Conservation (phyloP, 2,888 invertebrate genomes). For the Ennomos erosarius region DNA sequence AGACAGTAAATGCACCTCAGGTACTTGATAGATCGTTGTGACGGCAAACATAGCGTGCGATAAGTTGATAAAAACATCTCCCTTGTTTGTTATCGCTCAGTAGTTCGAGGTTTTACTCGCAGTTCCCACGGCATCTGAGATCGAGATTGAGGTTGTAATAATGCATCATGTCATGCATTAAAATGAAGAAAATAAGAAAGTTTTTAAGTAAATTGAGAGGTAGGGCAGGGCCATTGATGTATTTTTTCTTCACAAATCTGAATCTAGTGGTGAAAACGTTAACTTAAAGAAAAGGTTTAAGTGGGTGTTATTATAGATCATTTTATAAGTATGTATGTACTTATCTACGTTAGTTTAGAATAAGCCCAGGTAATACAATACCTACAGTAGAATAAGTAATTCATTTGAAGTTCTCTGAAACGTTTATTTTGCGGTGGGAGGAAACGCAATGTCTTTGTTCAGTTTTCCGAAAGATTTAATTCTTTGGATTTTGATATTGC, state of each 20-base stretch:
- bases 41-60: conserved; percentile 43
- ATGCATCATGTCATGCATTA: conserved; percentile 34
- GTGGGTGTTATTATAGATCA: too few species aligned
- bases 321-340: too few species aligned
- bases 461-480: too few species aligned
- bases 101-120: conserved; percentile 26
- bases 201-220: conserved; percentile 34
- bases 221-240: conserved; percentile 14
- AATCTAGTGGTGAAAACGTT: too few species aligned
- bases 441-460: too few species aligned
- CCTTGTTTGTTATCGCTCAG: conserved; percentile 43
- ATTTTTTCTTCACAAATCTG: background rate
- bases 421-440: too few species aligned
- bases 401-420: too few species aligned
- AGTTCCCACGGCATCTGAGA: conserved; percentile 56
- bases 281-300: too few species aligned
- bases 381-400: too few species aligned
- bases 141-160: conserved; percentile 51
- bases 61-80: conserved; percentile 46
- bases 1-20: conserved; percentile 20
- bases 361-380: too few species aligned
- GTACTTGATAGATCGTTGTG: conserved; percentile 37
- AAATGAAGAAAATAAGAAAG: conserved; percentile 31
- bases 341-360: too few species aligned
- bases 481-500: too few species aligned